Base-by-base conservation (phyloP, 53 echinoderm and acorn worm species). In the Astropecten irregularis region DNA sequence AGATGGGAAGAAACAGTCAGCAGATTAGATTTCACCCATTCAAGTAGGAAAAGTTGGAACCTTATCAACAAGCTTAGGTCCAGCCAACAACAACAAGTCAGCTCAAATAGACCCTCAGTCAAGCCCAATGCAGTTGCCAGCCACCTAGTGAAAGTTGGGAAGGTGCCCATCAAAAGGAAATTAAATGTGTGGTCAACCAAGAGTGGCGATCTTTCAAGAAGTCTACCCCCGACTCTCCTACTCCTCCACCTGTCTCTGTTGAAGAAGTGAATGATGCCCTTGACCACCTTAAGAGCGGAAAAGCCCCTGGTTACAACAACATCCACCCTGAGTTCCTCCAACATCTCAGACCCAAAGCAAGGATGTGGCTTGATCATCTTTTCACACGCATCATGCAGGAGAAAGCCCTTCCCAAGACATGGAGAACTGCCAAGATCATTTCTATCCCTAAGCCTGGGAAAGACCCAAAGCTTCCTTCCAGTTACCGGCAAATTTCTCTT, bases 251-350 rank as follows among this genome's bases (percentile, higher is more conserved):
- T 40, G 10, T 67, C 22, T 40, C 67, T 9, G 20, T 67, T 51
- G 50, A 35, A 81, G 82, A 82, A 82, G 51, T 66, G 18, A n/a
- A 38, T 20, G 7, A 9, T 19, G 82, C 82, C 52, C 3, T 82
- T 27, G 16, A 34, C 0, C 33, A 52, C 20, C 46, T 82, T 19
- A 66, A 82, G 16, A 54, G 65, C 25, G 67, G 54, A 19, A 82
- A 82, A 66, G 82, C 82, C 37, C 68, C 66, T 1, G 82, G 82
- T 21, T 66, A 66, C 32, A 67, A 82, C 67, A 82, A 82, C 35
- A 23, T 82, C 22, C 55, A 66, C 34, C 52, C 82, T 18, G 82
- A 82, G 42, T 82, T 66, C 35, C 54, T 82, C 9, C 32, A 66
- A 19, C 82, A 82, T 51, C 48, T 66, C 31, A 53, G 66, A 9